Base-by-base conservation (phyloP, 2,797 vertebrate species). In the Paratrypauchen microcephalus region DNA sequence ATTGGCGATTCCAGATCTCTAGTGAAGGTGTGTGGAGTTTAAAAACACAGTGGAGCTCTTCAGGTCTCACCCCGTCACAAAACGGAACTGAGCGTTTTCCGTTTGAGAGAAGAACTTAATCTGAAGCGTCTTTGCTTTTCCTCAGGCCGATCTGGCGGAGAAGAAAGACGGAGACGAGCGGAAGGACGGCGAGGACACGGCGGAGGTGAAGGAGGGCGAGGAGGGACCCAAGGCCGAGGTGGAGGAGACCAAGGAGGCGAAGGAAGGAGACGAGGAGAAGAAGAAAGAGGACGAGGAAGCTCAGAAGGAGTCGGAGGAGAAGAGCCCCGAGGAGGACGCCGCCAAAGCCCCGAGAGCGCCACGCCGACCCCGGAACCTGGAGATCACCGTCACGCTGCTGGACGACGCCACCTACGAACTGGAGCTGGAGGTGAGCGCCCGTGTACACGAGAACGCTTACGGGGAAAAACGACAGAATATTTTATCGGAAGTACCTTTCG, bases 401-500 rank as follows among this genome's bases (percentile, higher is more conserved):
- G 97, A 99, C 76, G 95, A 97, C 74, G 88, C 95, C 57, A 78
- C 94, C n/a, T 98, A 92, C 30, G 95, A 98, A 84, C 98, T 97
- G 82, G 88, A 96, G n/a, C 75, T 98, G 82, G 97, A 99, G 67
- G 97, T 36, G 24, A n/a, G n/a, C n/a, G n/a, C n/a, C n/a, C n/a
- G n/a, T n/a, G n/a, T n/a, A n/a, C n/a, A n/a, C n/a, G n/a, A n/a
- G n/a, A n/a, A n/a, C n/a, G n/a, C n/a, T n/a, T n/a, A n/a, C n/a
- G n/a, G n/a, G n/a, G n/a, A n/a, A n/a, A n/a, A n/a, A n/a, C n/a
- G n/a, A n/a, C n/a, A n/a, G n/a, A n/a, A n/a, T n/a, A n/a, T n/a
- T n/a, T n/a, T n/a, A n/a, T n/a, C n/a, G n/a, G n/a, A n/a, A n/a
- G n/a, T n/a, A n/a, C n/a, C n/a, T n/a, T n/a, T n/a, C n/a, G n/a